A percentile compares a stretch with the other conserved stretches of the same genome.
phyloP scores from a whole-genome alignment of 2,797 vertebrate genomes.

The Leptatherina wallacei region DNA sequence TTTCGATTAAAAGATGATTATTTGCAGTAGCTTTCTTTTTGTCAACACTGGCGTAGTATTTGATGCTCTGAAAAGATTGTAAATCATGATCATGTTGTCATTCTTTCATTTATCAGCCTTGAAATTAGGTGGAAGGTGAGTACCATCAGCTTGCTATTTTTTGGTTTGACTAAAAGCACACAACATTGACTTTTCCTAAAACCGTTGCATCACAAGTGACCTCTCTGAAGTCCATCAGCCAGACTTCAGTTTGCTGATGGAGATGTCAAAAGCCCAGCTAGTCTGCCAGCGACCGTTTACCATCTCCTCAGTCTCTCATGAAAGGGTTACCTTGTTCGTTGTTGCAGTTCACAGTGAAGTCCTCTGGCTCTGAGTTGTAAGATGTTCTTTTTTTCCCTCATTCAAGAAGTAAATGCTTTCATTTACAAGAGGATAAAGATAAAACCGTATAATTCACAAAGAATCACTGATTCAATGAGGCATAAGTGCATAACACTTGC shows the following conservation, averaged over 20 bases:
- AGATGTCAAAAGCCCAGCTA: slow-evolving; percentile 17
- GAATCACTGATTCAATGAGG: background rate
- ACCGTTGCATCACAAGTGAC: background rate
- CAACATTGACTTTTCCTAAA: slow-evolving; percentile 11
- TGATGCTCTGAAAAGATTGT: slow-evolving; percentile 18
- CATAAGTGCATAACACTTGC: background rate
- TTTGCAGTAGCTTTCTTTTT: slow-evolving; percentile 31
- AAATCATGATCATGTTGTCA: slow-evolving; percentile 36
- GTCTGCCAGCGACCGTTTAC: slow-evolving; percentile 10
- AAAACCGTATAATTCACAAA: background rate
- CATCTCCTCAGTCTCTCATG: slow-evolving; percentile 1
- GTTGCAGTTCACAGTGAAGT: background rate
- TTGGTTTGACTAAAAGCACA: slow-evolving; percentile 13
- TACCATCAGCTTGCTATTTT: background rate
- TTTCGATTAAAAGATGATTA: slow-evolving; percentile 23
- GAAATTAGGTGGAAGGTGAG: slow-evolving; percentile 31
- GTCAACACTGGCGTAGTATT: slow-evolving; percentile 21
- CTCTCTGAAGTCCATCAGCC: background rate
- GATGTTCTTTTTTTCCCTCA: background rate
- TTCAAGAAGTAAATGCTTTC: background rate
- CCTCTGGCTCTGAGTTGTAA: background rate
- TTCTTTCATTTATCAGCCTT: slow-evolving; percentile 7
- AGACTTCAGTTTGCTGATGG: background rate
- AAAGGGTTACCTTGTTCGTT: background rate
- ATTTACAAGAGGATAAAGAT: background rate